These are phyloP conservation scores for Macrotus californicus DNA, from an alignment of 2,113 vertebrate genomes.

Conservation along the genomic window DNA sequence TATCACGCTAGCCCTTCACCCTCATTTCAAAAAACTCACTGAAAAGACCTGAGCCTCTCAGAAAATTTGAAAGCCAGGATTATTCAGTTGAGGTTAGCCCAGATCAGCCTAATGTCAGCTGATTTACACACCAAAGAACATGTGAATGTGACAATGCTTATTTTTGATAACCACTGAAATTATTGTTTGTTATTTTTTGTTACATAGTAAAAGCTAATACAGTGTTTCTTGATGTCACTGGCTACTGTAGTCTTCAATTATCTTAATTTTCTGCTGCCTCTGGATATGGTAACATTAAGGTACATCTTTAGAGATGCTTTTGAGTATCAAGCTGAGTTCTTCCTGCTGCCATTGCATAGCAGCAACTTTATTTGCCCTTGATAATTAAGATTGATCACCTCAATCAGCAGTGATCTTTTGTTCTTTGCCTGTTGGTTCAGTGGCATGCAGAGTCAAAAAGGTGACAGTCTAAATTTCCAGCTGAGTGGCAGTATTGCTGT, in stretches of 20 bases:
- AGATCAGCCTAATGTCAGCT: background rate
- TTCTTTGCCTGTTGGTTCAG: background rate
- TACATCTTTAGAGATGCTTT: background rate
- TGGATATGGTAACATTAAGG: background rate
- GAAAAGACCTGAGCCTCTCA: background rate
- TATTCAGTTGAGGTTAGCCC: background rate
- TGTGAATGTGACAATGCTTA: background rate
- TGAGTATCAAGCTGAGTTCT: background rate
- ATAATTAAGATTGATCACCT: background rate
- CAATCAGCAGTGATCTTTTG: background rate
- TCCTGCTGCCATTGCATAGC: background rate
- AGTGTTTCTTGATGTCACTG: background rate
- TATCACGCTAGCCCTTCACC: background rate
- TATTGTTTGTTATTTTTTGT: background rate
- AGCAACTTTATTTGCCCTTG: background rate
- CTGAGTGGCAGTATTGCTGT: background rate
- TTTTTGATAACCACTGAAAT: background rate
- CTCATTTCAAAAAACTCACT: background rate
- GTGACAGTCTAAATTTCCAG: background rate
- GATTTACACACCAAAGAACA: background rate
- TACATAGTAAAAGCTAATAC: background rate
- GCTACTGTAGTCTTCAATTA: background rate
- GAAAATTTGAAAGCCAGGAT: background rate
- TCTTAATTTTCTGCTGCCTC: background rate
- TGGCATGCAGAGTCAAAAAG: background rate